Base-by-base conservation (phyloP, 1,140 invertebrate species). In the Atta cephalotes region DNA sequence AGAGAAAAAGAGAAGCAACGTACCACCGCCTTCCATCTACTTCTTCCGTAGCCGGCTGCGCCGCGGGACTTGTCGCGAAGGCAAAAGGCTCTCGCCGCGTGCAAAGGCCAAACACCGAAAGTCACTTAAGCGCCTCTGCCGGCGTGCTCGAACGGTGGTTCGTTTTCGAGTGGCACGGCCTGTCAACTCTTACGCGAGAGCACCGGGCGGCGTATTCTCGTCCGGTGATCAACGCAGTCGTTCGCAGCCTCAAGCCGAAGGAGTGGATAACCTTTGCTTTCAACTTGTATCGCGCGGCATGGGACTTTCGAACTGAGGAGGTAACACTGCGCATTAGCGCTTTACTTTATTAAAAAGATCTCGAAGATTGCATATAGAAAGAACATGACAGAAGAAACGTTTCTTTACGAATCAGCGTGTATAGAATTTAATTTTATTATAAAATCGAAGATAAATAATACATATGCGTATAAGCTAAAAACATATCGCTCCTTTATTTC, bases 41-140 rank as follows among this genome's bases (percentile, higher is more conserved):
- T 88, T 77, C 70, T 62, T 85, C 79, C 87, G 82, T 78, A 85
- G 76, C 70, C 68, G 28, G 86, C 79, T 85, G 86, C 90, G 85
- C 84, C 82, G 90, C 71, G 87, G 78, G 68, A 78, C 70, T 89
- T 85, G 89, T 90, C 87, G 91, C 89, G 90, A 91, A 90, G 84
- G 90, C 90, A 88, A 90, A 90, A 91, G 89, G 84, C 84, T 90
- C 89, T 91, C 77, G 78, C 85, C 86, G 89, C 80, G 90, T 68
- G 85, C 87, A 89, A 91, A 90, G 91, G 90, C 90, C 92, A 94
- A 94, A 94, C 94, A 95, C 92, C 94, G 92, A 94, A 95, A 95
- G 94, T 95, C 93, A 95, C 94, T 95, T 95, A 95, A 94, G 93
- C 87, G 88, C 70, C 66, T 56, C 53, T 31, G 66, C 87, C 85